phyloP scores from a whole-genome alignment of 2,113 vertebrate species.

The Platysternon megacephalum region DNA sequence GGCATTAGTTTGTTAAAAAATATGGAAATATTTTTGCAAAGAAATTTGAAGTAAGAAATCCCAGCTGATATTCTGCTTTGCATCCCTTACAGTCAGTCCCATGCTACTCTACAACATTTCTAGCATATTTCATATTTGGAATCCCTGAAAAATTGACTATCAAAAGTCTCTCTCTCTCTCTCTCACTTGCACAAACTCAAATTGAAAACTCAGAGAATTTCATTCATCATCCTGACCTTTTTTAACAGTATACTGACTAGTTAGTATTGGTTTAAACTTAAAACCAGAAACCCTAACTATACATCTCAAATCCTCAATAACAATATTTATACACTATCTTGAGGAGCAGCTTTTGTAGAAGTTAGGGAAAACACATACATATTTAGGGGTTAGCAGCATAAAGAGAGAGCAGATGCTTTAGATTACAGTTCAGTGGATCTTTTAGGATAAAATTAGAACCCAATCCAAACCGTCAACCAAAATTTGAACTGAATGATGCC shows the following conservation, averaged over 20 bases:
- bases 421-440: not conserved
- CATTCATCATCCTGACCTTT: not conserved
- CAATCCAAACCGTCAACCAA: not conserved
- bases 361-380: not conserved
- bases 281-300: slow-evolving; percentile 49
- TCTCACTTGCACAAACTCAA: not conserved
- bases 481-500: not conserved
- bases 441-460: not conserved
- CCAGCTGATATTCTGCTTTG: not conserved
- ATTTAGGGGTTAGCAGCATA: not conserved
- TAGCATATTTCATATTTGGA: not conserved
- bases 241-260: not conserved
- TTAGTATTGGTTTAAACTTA: slow-evolving; percentile 50
- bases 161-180: not conserved
- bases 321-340: not conserved
- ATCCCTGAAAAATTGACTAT: not conserved
- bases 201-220: not conserved
- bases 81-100: not conserved
- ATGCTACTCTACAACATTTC: not conserved
- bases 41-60: not conserved
- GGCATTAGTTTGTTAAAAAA: not conserved
- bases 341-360: not conserved
- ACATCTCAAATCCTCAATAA: not conserved
- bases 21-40: not conserved
- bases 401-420: not conserved